Evolutionary conservation across 2,888 invertebrate species (phyloP), one percentile per base, ranked within the genome.

Genomic region (Dicyrtomina minuta): DNA sequence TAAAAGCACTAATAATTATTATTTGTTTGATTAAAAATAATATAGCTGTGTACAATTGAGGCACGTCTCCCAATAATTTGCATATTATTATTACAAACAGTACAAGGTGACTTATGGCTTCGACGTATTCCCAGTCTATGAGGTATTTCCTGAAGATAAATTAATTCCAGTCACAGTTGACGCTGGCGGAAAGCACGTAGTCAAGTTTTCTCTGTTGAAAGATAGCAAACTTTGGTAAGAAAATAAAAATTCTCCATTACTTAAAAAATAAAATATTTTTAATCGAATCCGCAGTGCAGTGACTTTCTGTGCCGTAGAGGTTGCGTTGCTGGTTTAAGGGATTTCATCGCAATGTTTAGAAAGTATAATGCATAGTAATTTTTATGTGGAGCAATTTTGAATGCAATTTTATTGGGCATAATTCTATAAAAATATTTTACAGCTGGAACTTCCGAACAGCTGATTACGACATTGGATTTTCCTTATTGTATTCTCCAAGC

Each of bases 401-500:
- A 33, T 5, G 8, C 33, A 33, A 33, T 33, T 33, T 3, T 33
- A 33, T 33, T 33, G n/a, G n/a, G n/a, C n/a, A n/a, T 33, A 8
- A 33, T 5, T 33, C 33, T 5, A 3, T 33, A 33, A n/a, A n/a
- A n/a, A n/a, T n/a, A n/a, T n/a, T 8, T 20, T 53, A 26, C 44
- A 70, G 70, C 46, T 70, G 70, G 70, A 61, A 60, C 17, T 70
- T 68, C 61, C 17, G 41, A 51, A 67, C 61, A 1, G 56, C 41
- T 8, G 67, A 62, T 46, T 70, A 55, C 46, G 70, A 70, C 64
- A 70, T 70, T 43, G 70, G 70, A 24, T 67, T 70, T 33, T n/a
- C 44, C 33, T 33, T 33, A 33, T 8, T 33, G 8, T 33, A 33
- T 33, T 33, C n/a, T n/a, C n/a, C 33, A 33, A 33, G 8, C 3